Conservation (phyloP, 2,888 invertebrate species). For the Molanna angustata region DNA sequence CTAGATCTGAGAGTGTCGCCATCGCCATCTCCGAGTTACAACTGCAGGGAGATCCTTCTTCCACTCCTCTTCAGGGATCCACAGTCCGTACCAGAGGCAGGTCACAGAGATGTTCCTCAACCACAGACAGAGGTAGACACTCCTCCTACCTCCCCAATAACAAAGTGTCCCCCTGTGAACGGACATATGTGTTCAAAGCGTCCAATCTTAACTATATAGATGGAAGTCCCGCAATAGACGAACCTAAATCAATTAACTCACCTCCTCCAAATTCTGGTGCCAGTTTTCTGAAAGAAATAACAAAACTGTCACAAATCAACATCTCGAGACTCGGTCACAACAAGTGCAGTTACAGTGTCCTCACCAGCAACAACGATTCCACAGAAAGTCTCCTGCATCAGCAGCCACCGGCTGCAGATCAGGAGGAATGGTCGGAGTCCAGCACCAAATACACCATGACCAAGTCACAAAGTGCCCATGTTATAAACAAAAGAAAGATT, state of each 20-base stretch:
- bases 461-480: slow-evolving; percentile 59
- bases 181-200: slow-evolving; percentile 47
- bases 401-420: slow-evolving; percentile 34
- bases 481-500: slow-evolving; percentile 49
- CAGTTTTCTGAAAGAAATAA: slow-evolving; percentile 63
- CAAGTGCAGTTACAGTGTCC: slow-evolving; percentile 69
- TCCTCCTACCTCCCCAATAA: slow-evolving; percentile 45
- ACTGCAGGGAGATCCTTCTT: slow-evolving; percentile 41
- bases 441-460: slow-evolving; percentile 41
- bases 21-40: slow-evolving; percentile 60
- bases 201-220: slow-evolving; percentile 46
- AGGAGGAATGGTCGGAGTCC: slow-evolving; percentile 37
- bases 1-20: slow-evolving; percentile 67
- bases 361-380: slow-evolving; percentile 63
- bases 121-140: slow-evolving; percentile 39
- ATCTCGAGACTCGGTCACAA: slow-evolving; percentile 60
- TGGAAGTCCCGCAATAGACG: slow-evolving; percentile 37
- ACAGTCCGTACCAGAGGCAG: slow-evolving; percentile 35
- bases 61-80: slow-evolving; percentile 31
- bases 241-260: slow-evolving; percentile 25
- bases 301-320: slow-evolving; percentile 69
- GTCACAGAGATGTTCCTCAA: slow-evolving; percentile 3
- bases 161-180: slow-evolving; percentile 46
- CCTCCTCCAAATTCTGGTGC: slow-evolving; percentile 41
- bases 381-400: slow-evolving; percentile 60